Base-by-base conservation (phyloP, 2,888 invertebrate genomes). In the Parthenolecanium corni region DNA sequence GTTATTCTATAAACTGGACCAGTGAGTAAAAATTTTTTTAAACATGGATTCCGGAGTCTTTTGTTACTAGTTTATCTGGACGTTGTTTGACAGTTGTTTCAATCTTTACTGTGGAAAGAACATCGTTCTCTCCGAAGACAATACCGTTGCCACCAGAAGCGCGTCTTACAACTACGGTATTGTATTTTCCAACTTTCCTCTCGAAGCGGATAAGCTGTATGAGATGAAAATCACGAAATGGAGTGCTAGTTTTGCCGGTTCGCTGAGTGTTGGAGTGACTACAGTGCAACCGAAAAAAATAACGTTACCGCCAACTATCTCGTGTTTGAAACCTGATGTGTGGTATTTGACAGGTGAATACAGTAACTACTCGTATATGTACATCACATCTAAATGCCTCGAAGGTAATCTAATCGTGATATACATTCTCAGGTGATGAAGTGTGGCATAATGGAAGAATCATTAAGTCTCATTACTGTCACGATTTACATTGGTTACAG, bases 401-500 rank as follows among this genome's bases (percentile, higher is more conserved):
- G 38, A 12, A 38, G 12, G 16, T 16, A 11, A 21, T 5, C 5
- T 20, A 44, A 6, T 31, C 4, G 9, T 31, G 31, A 9, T 9
- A 6, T 31, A 9, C 31, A 9, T 75, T 63, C 70, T 16, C 73
- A 74, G 83, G 82, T 5, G 84, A 85, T 70, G 84, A 86, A 73
- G 79, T 89, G 4, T 78, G 80, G 58, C 81, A 82, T 68, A 84
- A 83, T 72, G 82, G 82, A 12, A 78, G 78, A 66, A 75, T 83
- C 21, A 71, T 86, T 31, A 82, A 82, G 69, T 79, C 83, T 64
- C 84, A 85, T 68, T 85, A 84, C 70, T 80, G 82, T 52, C 82
- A 83, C 4, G 83, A 80, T 68, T 78, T 93, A 67, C 86, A 89
- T 68, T 89, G 91, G 84, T 75, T 94, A 14, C 81, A 86, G 24